phyloP scores from a whole-genome alignment of 2,888 invertebrate species.

The Ischnus inquisitorius region DNA sequence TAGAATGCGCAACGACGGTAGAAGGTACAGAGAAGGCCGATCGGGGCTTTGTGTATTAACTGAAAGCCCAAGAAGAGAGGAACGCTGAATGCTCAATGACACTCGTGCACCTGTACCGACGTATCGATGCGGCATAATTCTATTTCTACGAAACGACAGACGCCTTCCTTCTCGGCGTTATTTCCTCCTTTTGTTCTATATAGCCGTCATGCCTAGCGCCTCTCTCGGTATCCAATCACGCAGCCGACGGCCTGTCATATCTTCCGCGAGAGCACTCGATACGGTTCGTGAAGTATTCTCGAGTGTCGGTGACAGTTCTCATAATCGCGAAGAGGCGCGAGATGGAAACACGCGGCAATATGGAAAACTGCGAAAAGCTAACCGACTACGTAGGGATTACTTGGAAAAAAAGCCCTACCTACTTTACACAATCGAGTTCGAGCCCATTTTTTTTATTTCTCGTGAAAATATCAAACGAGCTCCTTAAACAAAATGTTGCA shows the following conservation, averaged over 20 bases:
- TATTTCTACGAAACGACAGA: conserved; percentile 32
- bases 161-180: conserved; percentile 28
- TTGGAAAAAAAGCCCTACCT: not conserved
- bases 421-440: no score
- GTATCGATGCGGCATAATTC: conserved; percentile 10
- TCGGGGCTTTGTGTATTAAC: conserved; percentile 17
- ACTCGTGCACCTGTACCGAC: conserved; percentile 30
- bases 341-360: not conserved
- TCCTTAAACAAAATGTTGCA: no score
- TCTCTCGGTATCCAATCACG: conserved; percentile 32
- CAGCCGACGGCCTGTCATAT: conserved; percentile 34
- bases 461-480: no score
- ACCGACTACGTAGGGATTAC: not conserved
- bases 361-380: conserved; percentile 7
- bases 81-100: conserved; percentile 23
- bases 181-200: conserved; percentile 32
- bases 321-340: not conserved
- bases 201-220: not conserved
- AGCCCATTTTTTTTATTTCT: no score
- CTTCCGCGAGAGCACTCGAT: conserved; percentile 7
- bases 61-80: conserved; percentile 11
- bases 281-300: conserved; percentile 21
- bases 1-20: conserved; percentile 13
- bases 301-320: conserved; percentile 9
- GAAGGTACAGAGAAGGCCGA: not conserved